Base-by-base conservation (phyloP, 2,113 vertebrate species). In the Hemiprocne comata region DNA sequence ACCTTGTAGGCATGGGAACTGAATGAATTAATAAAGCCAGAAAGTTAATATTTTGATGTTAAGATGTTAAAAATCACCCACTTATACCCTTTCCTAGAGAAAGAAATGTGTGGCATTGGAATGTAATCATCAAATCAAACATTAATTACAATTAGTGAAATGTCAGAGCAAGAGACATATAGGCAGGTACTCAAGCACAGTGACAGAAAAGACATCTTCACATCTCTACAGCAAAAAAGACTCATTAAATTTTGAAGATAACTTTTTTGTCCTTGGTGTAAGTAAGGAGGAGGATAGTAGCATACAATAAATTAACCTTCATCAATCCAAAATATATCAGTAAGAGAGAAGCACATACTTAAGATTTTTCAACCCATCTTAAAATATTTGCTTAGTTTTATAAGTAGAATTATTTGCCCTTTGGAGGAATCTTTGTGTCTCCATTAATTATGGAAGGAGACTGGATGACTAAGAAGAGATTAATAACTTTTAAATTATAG, bases 91-190 rank as follows among this genome's bases (percentile, higher is more conserved):
- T 46, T 80, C 7, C 23, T 46, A 46, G 4, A 54, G 25, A 66
- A 80, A 72, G 17, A 80, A 76, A 65, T 71, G 9, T 76, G 25
- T 90, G 11, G 33, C 7, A 58, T 28, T 3, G 3, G 15, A 90
- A 74, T 23, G 54, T 33, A 88, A 58, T 66, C 9, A 90, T 88
- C 60, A 46, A 92, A 77, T 88, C 46, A 93, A 85, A 25, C 1
- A 64, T 46, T 80, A 94, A 92, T 93, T 95, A 55, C 42, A 95
- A 70, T 94, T 80, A 88, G 54, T 34, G n/a, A 76, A 76, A 88
- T 66, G 54, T 83, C 75, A 80, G 38, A 87, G 50, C 8, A 61
- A 62, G 31, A 55, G 31, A 62, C 31, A 3, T 42, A 61, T 29
- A 42, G 29, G n/a, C n/a, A n/a, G n/a, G 13, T 55, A 83, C 67